Evolutionary conservation across 92 coral and sea anemone genomes (phyloP), one percentile per base, ranked within the genome.

Genomic region (Palythoa heliodiscus): DNA sequence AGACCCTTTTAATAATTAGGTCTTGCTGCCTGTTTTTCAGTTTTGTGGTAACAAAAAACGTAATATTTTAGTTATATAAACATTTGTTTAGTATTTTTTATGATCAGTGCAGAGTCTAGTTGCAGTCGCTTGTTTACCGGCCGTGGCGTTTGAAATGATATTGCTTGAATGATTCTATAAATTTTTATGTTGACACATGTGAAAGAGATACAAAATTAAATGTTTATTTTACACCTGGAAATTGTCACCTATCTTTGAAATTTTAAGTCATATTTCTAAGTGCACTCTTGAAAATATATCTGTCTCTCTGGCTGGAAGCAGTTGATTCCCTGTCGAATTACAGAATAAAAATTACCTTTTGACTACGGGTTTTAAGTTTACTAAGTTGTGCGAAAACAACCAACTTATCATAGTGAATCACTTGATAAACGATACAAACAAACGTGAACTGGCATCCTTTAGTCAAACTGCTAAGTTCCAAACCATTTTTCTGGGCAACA

Each of bases 171-270:
- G 43, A 15, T 53, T 76, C 61, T 20, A 22, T 40, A 22, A 66
- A 47, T 20, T 63, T 39, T 78, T 61, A 39, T 39, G 83, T 78
- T 78, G 83, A 40, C 55, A 77, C 16, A 38, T 40, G 63, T 47
- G 63, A 66, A 80, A 80, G 60, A 37, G 57, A 80, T 80, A 68
- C 39, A 16, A 43, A 24, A 22, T 64, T 63, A 63, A 47, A 80
- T 22, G 23, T 40, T 19, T 63, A 48, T 23, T 68, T 7, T 64
- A 24, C 60, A 66, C 39, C 73, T 80, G 84, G 75, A 29, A 80
- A 66, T 12, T 43, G 70, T 80, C 84, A 37, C 70, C 69, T 63
- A 63, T 80, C 84, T 80, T 79, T 25, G 58, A 23, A 1, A 39
- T 66, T 63, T 39, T 40, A 43, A 80, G 61, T 80, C 20, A 61